Evolutionary conservation across 1,140 invertebrate genomes (phyloP), one percentile per base, ranked within the genome.

Genomic region (Sesamia nonagrioides): DNA sequence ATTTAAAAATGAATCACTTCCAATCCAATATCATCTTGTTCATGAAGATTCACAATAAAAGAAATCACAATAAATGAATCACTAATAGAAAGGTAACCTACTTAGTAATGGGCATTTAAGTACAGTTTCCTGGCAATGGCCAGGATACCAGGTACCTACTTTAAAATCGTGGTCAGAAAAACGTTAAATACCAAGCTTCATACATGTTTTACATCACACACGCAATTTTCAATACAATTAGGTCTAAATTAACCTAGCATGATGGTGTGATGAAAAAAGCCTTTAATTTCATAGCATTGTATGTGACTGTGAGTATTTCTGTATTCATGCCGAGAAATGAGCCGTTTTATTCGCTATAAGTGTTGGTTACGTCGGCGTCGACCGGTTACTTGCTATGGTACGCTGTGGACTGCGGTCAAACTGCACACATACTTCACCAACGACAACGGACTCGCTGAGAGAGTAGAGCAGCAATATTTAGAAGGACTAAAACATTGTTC

Each of bases 301-400:
- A n/a, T n/a, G n/a, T n/a, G n/a, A n/a, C 6, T 52, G 35, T 42
- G 21, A 11, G 21, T 61, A 75, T 61, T 11, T 50, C 56, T 48
- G 60, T 68, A 56, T 42, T 79, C 76, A 58, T 74, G 35, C 75
- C 66, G 58, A 54, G 78, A 77, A 76, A 71, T 76, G 77, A 50
- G 75, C 77, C 60, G 72, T 81, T 80, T 82, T 82, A 82, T 84
- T 82, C 77, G 77, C 74, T 81, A 79, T 78, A 80, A n/a, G 61
- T 73, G 73, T 72, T 77, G 69, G 77, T 63, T 81, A n/a, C 63
- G 63, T 48, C 18, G 63, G 73, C 58, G 58, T 61, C 72, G 73
- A 75, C 84, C 82, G 82, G 84, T 85, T 85, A 76, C 73, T 61
- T 37, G 78, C 60, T 61, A 58, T 60, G 21, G 17, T 45, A 40